Evolutionary conservation across 2,888 invertebrate species (phyloP), one percentile per base, ranked within the genome.

Genomic region (Opisthograptis luteolata): DNA sequence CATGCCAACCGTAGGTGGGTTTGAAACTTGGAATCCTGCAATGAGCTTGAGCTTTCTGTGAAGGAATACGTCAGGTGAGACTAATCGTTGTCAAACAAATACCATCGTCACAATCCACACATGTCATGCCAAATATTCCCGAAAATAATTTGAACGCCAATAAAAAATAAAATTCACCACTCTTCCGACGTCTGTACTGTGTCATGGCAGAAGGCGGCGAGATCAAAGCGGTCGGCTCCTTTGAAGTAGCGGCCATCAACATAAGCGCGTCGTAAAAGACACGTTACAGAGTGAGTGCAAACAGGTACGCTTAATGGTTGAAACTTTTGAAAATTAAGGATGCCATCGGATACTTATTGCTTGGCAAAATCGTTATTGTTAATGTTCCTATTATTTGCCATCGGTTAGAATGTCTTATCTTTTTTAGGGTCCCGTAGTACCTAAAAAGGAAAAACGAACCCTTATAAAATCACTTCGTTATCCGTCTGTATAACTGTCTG

Each of bases 171-270:
- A 48, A 44, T 58, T 58, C 60, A 66, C 55, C 62, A 62, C 66
- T 71, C 75, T 68, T 64, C 41, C 52, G 48, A 25, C 55, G 63
- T 65, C 51, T 60, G 70, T 64, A 62, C 68, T 36, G 71, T 77
- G 76, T 75, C 71, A 71, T 66, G 75, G 73, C 70, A 66, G 64
- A n/a, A 3, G 73, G 73, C 70, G 65, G 65, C 70, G 57, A 77
- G 74, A 76, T 83, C 76, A 84, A 84, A 84, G 79, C 54, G 43
- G 51, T 68, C 84, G 82, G 81, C 63, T 41, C 65, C 71, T 84
- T 83, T 83, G 76, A 79, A 68, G 76, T 68, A 64, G 62, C 62
- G 64, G 61, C 60, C 69, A 75, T 76, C 74, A 71, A 70, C 71
- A 69, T 72, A 58, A 69, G 67, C 69, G 68, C 64, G 70, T 68